Percentiles rank a stretch among this genome's conserved stretches.
These are phyloP conservation scores for Prosopocoilus inquinatus DNA, from an alignment of 2,888 invertebrate species.

Conservation along the genomic window DNA sequence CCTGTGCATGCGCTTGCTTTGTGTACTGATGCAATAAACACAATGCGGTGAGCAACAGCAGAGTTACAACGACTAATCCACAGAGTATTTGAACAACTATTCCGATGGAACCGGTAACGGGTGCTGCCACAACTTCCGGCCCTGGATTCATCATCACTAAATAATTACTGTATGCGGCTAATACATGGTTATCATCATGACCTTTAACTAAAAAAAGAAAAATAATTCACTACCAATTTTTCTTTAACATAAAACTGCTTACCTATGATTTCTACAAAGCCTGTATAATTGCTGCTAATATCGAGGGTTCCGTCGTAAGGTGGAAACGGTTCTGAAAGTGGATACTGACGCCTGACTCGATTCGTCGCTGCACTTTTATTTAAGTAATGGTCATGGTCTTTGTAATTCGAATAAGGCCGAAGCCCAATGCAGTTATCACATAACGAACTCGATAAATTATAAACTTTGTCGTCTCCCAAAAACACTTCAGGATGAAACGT, in stretches of 20 bases:
- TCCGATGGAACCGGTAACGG: conserved; percentile 54
- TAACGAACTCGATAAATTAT: conserved; percentile 40
- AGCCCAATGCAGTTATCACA: conserved; percentile 57
- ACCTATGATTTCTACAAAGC: conserved; percentile 82
- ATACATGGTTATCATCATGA: conserved; percentile 47
- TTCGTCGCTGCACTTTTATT: conserved; percentile 22
- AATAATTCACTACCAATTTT: not conserved
- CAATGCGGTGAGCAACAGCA: conserved; percentile 61
- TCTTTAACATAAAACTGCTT: conserved; percentile 46
- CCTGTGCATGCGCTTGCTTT: conserved; percentile 63
- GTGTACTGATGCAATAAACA: conserved; percentile 61
- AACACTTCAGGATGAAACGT: conserved; percentile 66
- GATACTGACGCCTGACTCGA: conserved; percentile 40
- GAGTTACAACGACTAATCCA: conserved; percentile 61
- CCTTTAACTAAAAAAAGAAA: conserved; percentile 51
- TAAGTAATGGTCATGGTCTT: conserved; percentile 20
- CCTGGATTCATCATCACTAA: conserved; percentile 72
- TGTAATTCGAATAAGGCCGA: conserved; percentile 47
- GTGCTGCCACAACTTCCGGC: conserved; percentile 52
- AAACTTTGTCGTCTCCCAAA: conserved; percentile 65
- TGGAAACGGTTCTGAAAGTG: conserved; percentile 43
- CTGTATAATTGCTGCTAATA: conserved; percentile 76
- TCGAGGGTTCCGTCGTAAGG: conserved; percentile 74
- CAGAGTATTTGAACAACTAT: conserved; percentile 68
- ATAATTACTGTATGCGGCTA: conserved; percentile 74